Percentiles rank a stretch among this genome's conserved stretches.
Evolutionary conservation across 2,797 vertebrate genomes (phyloP).

Genomic region (Eutrigla gurnardus): DNA sequence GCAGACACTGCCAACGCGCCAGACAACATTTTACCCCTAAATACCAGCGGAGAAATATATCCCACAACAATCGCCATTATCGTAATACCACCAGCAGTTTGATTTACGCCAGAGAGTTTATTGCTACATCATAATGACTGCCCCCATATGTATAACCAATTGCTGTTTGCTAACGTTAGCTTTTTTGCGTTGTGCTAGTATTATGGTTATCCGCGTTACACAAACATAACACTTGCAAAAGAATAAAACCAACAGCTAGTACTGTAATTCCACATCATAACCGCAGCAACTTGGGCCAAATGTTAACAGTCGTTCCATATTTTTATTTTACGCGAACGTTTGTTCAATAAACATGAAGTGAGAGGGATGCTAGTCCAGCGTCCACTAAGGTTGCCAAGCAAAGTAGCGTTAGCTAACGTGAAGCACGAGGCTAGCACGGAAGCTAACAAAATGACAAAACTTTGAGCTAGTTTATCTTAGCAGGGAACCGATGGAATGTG

Average conservation of each 20-base stretch:
- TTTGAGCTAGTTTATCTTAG: slow-evolving; percentile 56
- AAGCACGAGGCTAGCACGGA: slow-evolving; percentile 73
- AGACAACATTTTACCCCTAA: not conserved
- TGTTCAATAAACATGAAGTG: slow-evolving; percentile 11
- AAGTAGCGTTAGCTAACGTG: slow-evolving; percentile 49
- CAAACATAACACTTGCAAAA: slow-evolving; percentile 2
- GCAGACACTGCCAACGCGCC: slow-evolving; percentile 31
- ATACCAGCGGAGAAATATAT: not conserved
- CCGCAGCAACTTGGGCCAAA: not conserved
- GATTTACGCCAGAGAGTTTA: not conserved
- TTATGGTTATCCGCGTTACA: slow-evolving; percentile 11
- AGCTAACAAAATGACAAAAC: slow-evolving; percentile 75
- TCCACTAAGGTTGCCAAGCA: slow-evolving; percentile 61
- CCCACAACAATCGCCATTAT: not conserved
- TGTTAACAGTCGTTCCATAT: not conserved
- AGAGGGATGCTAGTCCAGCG: not conserved
- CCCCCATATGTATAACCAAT: not conserved
- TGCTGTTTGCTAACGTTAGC: slow-evolving; percentile 31
- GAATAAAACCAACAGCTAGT: not conserved
- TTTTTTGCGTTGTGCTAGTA: slow-evolving; percentile 31
- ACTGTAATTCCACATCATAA: not conserved
- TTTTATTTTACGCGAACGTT: not conserved
- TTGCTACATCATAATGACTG: not conserved
- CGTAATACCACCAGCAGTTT: not conserved
- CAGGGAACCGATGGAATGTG: not conserved